Evolutionary conservation across 2,113 vertebrate genomes (phyloP).

Genomic region (Crotalus horridus): DNA sequence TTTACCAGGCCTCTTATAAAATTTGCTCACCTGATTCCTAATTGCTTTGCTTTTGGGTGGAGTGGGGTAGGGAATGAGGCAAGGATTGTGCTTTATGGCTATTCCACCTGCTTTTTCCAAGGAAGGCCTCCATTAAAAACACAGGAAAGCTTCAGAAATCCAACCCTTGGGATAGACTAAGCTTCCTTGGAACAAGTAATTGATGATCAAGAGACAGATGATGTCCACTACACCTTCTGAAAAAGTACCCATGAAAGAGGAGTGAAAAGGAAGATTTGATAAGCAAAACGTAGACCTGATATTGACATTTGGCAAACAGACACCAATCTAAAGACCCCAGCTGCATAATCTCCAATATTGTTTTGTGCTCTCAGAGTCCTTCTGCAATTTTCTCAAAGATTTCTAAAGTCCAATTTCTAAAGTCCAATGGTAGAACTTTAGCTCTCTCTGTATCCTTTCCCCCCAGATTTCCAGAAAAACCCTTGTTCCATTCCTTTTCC

Average conservation of each 20-base stretch:
- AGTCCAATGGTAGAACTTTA: neutral
- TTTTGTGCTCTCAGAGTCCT: neutral
- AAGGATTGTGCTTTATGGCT: neutral
- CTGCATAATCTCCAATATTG: neutral
- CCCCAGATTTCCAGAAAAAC: neutral
- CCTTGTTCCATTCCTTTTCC: neutral
- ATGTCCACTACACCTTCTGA: neutral
- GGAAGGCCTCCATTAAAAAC: neutral
- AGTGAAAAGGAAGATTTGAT: neutral
- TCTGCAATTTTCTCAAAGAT: neutral
- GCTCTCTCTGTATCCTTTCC: neutral
- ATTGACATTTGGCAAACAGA: neutral
- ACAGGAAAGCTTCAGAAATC: neutral
- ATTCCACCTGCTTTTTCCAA: neutral
- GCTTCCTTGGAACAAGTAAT: neutral
- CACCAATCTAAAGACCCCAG: neutral
- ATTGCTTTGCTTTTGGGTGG: neutral
- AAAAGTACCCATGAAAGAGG: neutral
- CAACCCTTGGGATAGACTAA: neutral
- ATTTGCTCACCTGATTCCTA: neutral
- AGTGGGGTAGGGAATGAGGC: neutral
- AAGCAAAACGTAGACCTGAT: neutral
- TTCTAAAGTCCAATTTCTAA: neutral
- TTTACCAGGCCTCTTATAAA: neutral
- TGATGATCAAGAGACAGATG: neutral